Base-by-base conservation (phyloP, 2,888 invertebrate genomes). In the Odontocolon sp. region DNA sequence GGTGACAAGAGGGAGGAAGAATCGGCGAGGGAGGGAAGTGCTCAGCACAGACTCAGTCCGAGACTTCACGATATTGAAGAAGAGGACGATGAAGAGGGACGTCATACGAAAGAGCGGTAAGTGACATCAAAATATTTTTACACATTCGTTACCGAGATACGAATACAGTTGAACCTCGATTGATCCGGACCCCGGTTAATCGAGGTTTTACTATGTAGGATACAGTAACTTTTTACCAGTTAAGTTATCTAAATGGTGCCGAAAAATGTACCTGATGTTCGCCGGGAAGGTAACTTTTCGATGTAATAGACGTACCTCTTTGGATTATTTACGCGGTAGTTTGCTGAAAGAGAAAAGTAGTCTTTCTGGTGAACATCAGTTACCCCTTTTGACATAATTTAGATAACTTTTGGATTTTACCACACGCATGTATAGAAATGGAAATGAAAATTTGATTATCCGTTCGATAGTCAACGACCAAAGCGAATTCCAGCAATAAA, bases 41-140 rank as follows among this genome's bases (percentile, higher is more conserved):
- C 86, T 90, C 93, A 88, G 92, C 93, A 85, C 90, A 92, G 90
- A 91, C 94, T 87, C 93, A 95, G 91, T 93, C 95, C 95, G 61
- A 94, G 95, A 74, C 92, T 96, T 81, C 96, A 96, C 83, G 96
- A 96, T 85, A 96, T 96, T 81, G 95, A 95, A 88, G 96, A 96
- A 89, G 96, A 96, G 90, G 96, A 96, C 91, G 95, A 95, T 88
- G 93, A 93, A 71, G 93, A 93, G 76, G 82, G 88, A 77, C 88
- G 87, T 23, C 84, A 86, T 76, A 86, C 90, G 83, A 86, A 91
- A 90, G 89, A 87, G 78, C 87, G 89, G 90, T 90, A 67, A 83
- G 85, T 81, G 26, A 4, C 8, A 50, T 68, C 3, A 3, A 33
- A 8, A 3, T 64, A 21, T n/a, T 9, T 16, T 6, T 3, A 9